A percentile compares a stretch with the other conserved stretches of the same genome.
phyloP scores from a whole-genome alignment of 2,113 vertebrate genomes.

The Larimichthys crocea region DNA sequence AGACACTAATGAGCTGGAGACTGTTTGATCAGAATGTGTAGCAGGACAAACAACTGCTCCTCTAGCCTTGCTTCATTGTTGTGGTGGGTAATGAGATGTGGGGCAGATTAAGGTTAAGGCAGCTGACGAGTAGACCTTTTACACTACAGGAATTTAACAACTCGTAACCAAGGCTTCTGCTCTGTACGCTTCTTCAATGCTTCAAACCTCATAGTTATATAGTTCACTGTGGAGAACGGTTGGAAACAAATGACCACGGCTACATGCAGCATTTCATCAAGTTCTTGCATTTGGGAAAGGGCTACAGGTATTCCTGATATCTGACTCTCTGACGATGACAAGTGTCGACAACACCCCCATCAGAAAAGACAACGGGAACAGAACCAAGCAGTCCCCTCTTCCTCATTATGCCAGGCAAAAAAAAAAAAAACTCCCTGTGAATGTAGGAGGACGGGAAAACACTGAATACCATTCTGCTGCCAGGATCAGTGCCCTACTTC shows the following conservation, averaged over 20 bases:
- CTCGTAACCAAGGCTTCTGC: constrained; percentile 3
- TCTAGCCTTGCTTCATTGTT: constrained; percentile 3
- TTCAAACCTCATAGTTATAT: no score
- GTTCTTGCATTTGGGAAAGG: background rate
- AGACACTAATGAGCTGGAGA: constrained; percentile 6
- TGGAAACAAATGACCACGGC: background rate
- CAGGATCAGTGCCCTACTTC: constrained; percentile 33
- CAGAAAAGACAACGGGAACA: background rate
- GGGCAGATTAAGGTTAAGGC: background rate
- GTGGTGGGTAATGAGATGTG: constrained; percentile 18
- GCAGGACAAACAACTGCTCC: constrained; percentile 6
- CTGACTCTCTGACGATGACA: background rate
- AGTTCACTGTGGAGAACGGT: background rate
- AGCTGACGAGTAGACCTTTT: background rate
- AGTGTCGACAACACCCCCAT: background rate
- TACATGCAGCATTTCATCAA: background rate
- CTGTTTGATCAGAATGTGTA: constrained; percentile 24
- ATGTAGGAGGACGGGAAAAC: constrained; percentile 4
- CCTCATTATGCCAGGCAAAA: background rate
- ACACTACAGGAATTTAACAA: constrained; percentile 1
- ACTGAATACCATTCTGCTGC: constrained; percentile 17
- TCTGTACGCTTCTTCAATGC: no score
- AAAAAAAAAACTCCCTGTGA: background rate
- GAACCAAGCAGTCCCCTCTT: background rate
- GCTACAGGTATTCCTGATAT: background rate